Base-by-base conservation (phyloP, 2,888 invertebrate species). In the Emmelina monodactyla region DNA sequence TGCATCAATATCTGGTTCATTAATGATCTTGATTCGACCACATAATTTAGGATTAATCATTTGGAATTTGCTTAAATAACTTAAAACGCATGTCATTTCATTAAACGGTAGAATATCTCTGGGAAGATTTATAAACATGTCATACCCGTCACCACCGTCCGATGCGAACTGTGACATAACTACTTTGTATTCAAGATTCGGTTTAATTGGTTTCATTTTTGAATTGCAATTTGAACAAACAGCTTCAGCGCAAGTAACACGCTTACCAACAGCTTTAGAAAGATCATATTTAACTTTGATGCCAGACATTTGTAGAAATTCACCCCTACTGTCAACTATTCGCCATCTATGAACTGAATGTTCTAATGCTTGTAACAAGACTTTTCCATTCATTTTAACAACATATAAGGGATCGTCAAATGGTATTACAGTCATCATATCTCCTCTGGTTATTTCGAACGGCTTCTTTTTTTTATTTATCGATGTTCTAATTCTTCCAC, bases 301-400 rank as follows among this genome's bases (percentile, higher is more conserved):
- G 3, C 94, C 94, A 14, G 94, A 90, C 33, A 89, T 73, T 71
- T 96, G 95, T 10, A 94, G 72, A 55, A 94, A 95, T 46, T 88
- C 88, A 1, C 94, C 94, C n/a, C 81, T 82, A 13, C 79, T 75
- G 16, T 84, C 83, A 2, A 73, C 62, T 1, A 61, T 62, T 33
- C 83, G 75, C 55, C 67, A 67, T 2, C 58, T 56, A 1, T 88
- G 58, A 0, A 91, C 88, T 0, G 88, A 83, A 61, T 83, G 84
- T 57, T 93, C 92, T n/a, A 94, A 65, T 31, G 86, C 83, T 34
- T 84, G 63, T 14, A 73, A 60, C 2, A 97, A 58, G 32, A 80
- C 62, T 14, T 76, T 68, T 0, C 95, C 96, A 14, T 78, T 85
- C 43, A 95, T 69, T 25, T 80, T 82, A 0, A 89, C 63, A 14